Conservation (phyloP, 1,140 invertebrate species). For the Zaprionus camerounensis region DNA sequence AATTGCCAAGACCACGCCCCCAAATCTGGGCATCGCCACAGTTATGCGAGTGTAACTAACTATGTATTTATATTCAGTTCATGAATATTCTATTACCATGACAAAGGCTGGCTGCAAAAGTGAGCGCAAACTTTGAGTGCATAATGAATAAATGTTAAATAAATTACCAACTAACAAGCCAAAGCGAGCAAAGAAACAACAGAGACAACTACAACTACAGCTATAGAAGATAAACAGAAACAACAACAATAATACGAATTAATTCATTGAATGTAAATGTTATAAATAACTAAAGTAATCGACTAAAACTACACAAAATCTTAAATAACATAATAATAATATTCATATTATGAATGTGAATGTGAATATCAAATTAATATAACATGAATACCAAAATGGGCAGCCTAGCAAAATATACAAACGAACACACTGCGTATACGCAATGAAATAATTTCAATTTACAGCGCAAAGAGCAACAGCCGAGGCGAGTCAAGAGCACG, state of each 20-base stretch:
- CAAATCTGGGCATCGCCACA: background rate
- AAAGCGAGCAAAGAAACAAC: conserved; percentile 29
- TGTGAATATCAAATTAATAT: conserved; percentile 47
- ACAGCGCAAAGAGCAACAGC: conserved; percentile 38
- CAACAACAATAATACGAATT: conserved; percentile 59
- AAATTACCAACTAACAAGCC: conserved; percentile 50
- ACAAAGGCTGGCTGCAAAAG: conserved; percentile 50
- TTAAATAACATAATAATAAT: conserved; percentile 33
- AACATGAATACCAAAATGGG: conserved; percentile 48
- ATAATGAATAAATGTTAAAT: conserved; percentile 78
- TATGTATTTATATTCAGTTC: conserved; percentile 42
- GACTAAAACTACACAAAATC: conserved; percentile 49
- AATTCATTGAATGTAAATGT: conserved; percentile 78
- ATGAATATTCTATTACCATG: conserved; percentile 72
- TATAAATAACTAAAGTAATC: conserved; percentile 76
- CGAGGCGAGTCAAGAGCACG: background rate
- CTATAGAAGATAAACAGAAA: conserved; percentile 34
- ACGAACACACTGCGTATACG: conserved; percentile 59
- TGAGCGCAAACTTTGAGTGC: conserved; percentile 57
- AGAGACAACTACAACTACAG: conserved; percentile 9
- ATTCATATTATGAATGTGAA: conserved; percentile 19
- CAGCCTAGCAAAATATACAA: conserved; percentile 75
- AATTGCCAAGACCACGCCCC: conserved; percentile 1
- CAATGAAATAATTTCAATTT: conserved; percentile 50
- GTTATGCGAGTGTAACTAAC: conserved; percentile 15